A percentile compares a stretch with the other conserved stretches of the same genome.
Evolutionary conservation across 2,888 invertebrate species (phyloP).

Genomic region (Baccha elongata): DNA sequence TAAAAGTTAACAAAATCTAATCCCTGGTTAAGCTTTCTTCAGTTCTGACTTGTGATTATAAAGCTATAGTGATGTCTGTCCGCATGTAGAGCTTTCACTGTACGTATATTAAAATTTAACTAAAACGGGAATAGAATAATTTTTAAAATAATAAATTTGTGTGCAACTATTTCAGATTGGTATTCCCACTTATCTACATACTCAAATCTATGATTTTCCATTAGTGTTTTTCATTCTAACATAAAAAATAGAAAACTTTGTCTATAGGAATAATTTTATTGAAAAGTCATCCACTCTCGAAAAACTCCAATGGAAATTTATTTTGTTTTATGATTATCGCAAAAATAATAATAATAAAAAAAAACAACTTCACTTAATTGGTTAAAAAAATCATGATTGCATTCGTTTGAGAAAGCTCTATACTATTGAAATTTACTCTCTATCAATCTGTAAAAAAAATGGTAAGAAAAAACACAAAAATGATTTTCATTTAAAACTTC

Average conservation of each 20-base stretch:
- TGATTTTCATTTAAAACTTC: conserved; percentile 26
- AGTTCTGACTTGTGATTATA: no score
- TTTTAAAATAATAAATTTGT: no score
- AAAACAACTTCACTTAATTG: neutral
- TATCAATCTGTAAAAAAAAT: conserved; percentile 1
- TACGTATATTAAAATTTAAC: no score
- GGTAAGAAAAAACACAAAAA: neutral
- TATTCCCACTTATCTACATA: neutral
- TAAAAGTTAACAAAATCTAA: no score
- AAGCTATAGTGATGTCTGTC: no score
- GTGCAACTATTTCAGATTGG: no score
- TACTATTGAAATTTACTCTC: neutral
- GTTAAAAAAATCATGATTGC: conserved; percentile 6
- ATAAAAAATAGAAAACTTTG: neutral
- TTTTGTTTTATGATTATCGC: neutral
- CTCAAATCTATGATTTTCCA: neutral
- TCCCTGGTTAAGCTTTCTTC: no score
- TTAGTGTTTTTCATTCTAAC: neutral
- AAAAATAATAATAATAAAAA: neutral
- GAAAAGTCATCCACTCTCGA: neutral
- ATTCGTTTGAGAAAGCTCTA: conserved; percentile 14
- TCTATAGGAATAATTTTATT: neutral
- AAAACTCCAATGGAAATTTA: neutral
- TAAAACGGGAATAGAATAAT: no score
- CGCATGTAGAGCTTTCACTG: no score